Percentiles rank a stretch among this genome's conserved stretches.
Conservation (phyloP, 2,113 vertebrate species). For the Oostethus manadensis region DNA sequence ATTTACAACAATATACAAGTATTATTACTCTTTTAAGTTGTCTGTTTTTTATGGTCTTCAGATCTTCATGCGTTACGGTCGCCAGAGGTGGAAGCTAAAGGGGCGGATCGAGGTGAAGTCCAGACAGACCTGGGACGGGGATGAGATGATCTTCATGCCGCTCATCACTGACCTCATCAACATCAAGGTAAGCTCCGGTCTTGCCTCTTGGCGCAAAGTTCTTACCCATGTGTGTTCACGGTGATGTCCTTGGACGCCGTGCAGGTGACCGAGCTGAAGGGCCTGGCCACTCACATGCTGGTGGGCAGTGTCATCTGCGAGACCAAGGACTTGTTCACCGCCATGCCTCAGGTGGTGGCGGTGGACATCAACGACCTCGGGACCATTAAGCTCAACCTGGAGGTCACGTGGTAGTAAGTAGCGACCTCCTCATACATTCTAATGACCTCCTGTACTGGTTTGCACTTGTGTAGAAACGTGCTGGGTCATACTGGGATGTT, state of each 20-base stretch:
- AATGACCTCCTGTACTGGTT: too few species aligned
- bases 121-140: slow-evolving; percentile 95
- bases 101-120: slow-evolving; percentile 95
- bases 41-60: slow-evolving; percentile 37
- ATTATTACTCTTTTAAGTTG: background rate
- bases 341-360: slow-evolving; percentile 92
- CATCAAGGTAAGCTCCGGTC: slow-evolving; percentile 81
- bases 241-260: slow-evolving; percentile 2
- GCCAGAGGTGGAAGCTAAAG: slow-evolving; percentile 95
- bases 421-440: background rate
- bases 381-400: slow-evolving; percentile 95
- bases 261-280: slow-evolving; percentile 95
- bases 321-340: slow-evolving; percentile 95
- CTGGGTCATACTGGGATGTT: too few species aligned
- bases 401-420: slow-evolving; percentile 97
- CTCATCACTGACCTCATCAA: slow-evolving; percentile 89
- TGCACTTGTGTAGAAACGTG: too few species aligned
- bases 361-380: slow-evolving; percentile 98
- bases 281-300: slow-evolving; percentile 88
- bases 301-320: slow-evolving; percentile 97
- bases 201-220: background rate
- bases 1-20: background rate
- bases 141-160: slow-evolving; percentile 90
- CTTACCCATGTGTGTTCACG: too few species aligned
- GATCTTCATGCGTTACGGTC: slow-evolving; percentile 97